Percentiles rank a stretch among this genome's conserved stretches.
Evolutionary conservation across 1,140 invertebrate genomes (phyloP).

Genomic region (Schmidtea mediterranea): DNA sequence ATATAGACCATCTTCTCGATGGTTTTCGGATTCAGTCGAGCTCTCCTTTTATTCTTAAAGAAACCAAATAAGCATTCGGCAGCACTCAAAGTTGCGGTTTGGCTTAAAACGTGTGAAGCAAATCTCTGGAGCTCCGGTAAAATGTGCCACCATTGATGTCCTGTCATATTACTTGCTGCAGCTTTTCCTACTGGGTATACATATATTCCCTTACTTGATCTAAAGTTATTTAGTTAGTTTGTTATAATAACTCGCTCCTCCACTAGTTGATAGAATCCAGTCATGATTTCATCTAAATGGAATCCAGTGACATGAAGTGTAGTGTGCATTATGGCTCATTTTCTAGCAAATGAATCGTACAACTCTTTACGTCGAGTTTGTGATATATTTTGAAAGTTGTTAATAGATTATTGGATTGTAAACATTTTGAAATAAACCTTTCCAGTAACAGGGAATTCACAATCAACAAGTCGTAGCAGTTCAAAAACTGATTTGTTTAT

Average conservation of each 20-base stretch:
- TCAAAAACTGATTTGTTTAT: too few species aligned
- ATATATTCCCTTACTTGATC: neutral
- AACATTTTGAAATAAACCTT: neutral
- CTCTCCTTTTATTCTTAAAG: neutral
- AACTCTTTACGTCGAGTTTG: neutral
- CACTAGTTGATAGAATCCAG: conserved; percentile 1
- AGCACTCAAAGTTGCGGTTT: neutral
- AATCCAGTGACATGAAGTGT: neutral
- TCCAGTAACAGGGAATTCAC: too few species aligned
- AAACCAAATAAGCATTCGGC: conserved; percentile 1
- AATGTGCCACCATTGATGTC: conserved; percentile 1
- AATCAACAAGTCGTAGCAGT: too few species aligned
- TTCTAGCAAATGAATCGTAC: neutral
- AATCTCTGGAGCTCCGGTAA: conserved; percentile 1
- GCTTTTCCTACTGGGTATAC: neutral
- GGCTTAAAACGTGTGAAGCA: neutral
- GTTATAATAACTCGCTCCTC: neutral
- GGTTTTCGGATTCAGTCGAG: neutral
- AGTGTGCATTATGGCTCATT: neutral
- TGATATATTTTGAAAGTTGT: neutral
- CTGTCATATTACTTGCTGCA: conserved; percentile 1
- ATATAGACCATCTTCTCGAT: neutral
- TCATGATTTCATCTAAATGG: neutral
- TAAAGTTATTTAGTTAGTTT: conserved; percentile 1
- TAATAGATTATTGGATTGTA: neutral